A percentile compares a stretch with the other conserved stretches of the same genome.
phyloP scores from a whole-genome alignment of 2,113 vertebrate species.

The Polypterus senegalus region DNA sequence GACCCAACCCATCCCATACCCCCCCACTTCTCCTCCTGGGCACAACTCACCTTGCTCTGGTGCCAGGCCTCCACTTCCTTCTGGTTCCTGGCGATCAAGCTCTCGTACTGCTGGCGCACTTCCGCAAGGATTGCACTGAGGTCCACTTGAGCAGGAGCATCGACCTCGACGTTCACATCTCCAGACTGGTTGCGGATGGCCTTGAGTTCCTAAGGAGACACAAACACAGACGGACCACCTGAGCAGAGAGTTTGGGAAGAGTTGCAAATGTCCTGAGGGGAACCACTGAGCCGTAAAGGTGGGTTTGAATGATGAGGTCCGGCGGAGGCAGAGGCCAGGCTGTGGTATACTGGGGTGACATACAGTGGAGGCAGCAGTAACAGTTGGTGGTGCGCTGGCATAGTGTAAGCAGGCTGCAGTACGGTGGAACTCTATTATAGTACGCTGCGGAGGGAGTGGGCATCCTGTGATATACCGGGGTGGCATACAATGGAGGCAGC shows the following conservation, averaged over 20 bases:
- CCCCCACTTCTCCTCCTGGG: neutral
- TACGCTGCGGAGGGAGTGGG: neutral
- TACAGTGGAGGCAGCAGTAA: neutral
- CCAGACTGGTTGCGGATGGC: constrained; percentile 36
- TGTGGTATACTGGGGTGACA: neutral
- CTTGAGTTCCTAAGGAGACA: constrained; percentile 37
- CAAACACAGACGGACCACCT: neutral
- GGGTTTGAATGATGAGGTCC: neutral
- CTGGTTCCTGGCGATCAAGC: constrained; percentile 43
- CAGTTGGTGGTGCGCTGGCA: neutral
- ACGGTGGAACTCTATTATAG: too few species aligned
- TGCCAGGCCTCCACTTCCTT: constrained; percentile 57
- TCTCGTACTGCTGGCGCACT: constrained; percentile 69
- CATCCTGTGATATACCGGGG: too few species aligned
- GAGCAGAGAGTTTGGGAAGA: neutral
- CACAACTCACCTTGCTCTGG: constrained; percentile 33
- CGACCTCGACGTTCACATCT: constrained; percentile 59
- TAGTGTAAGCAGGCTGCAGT: neutral
- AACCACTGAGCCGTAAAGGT: neutral
- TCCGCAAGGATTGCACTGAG: constrained; percentile 35
- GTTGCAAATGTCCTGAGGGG: neutral
- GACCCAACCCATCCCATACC: neutral
- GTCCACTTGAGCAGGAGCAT: constrained; percentile 38
- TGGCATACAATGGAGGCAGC: neutral
- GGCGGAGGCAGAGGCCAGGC: neutral